Base-by-base conservation (phyloP, 2,888 invertebrate genomes). In the Neoaliturus tenellus region DNA sequence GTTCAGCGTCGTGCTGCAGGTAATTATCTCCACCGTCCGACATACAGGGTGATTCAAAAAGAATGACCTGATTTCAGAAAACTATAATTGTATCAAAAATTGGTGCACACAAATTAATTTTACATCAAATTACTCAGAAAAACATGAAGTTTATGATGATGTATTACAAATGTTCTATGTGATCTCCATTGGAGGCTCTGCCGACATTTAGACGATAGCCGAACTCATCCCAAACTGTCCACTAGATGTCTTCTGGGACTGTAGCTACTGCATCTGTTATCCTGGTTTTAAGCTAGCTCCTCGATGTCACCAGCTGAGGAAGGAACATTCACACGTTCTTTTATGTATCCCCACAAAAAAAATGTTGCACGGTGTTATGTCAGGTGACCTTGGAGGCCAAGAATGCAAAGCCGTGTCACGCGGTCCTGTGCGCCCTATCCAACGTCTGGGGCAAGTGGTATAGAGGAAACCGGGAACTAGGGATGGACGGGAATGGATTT, bases 1-100 rank as follows among this genome's bases (percentile, higher is more conserved):
- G 90, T 98, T 98, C 91, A 95, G 96, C 83, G 93, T 97, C 35
- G 93, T 97, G 85, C 91, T 98, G 80, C 94, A 94, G 92, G 94
- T 94, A 89, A n/a, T n/a, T n/a, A n/a, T n/a, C n/a, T n/a, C n/a
- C n/a, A n/a, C n/a, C n/a, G n/a, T n/a, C n/a, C n/a, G n/a, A n/a
- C n/a, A n/a, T 35, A 10, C 35, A 35, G 51, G 51, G 51, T 51
- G n/a, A 5, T 51, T 51, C 4, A 20, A 51, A 51, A 51, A 51
- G 51, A 51, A 51, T 51, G 51, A 51, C 23, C 51, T n/a, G 6
- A 51, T 51, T 51, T 51, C 17, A 23, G 17, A 14, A 4, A 51
- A 5, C 5, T 51, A 35, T 6, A 35, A 6, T 35, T 35, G 10
- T 35, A 6, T 35, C 4, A 35, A 35, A 35, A 35, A 35, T 6